A percentile compares a stretch with the other conserved stretches of the same genome.
These are phyloP conservation scores for Trimorus sp. DNA, from an alignment of 2,888 invertebrate genomes.

Conservation along the genomic window DNA sequence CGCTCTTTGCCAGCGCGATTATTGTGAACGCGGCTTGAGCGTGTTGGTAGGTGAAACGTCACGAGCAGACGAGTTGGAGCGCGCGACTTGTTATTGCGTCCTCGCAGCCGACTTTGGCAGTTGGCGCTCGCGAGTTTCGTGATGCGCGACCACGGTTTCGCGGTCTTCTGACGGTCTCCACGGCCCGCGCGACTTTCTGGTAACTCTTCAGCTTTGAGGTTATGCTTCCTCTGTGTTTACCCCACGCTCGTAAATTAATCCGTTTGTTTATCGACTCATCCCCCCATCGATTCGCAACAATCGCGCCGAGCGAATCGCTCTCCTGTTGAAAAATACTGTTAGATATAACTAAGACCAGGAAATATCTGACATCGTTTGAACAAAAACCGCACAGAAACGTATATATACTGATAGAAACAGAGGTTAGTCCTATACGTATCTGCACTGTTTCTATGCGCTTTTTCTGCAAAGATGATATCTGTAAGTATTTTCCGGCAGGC, in stretches of 20 bases:
- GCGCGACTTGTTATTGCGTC: conserved; percentile 1
- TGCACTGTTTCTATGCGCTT: no score
- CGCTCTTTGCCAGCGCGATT: no score
- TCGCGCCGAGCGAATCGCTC: background rate
- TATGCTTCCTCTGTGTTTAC: conserved; percentile 6
- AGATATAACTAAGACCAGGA: no score
- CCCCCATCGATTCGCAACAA: background rate
- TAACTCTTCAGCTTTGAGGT: conserved; percentile 22
- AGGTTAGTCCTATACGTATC: no score
- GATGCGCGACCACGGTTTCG: conserved; percentile 26
- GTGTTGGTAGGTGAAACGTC: conserved; percentile 23
- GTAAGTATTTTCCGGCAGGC: conserved; percentile 23
- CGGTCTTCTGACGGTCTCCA: conserved; percentile 27
- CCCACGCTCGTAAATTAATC: no score
- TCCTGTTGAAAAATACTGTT: no score
- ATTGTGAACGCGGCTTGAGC: conserved; percentile 9
- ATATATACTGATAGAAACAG: no score
- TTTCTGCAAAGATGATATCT: background rate
- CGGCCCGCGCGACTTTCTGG: background rate
- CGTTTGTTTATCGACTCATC: conserved; percentile 1
- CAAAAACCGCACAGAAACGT: no score
- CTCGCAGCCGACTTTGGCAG: conserved; percentile 9
- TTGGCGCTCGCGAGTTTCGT: conserved; percentile 21
- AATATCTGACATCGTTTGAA: no score
- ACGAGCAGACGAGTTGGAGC: conserved; percentile 33